phyloP scores from a whole-genome alignment of 2,888 invertebrate species.

The Unio delphinus region DNA sequence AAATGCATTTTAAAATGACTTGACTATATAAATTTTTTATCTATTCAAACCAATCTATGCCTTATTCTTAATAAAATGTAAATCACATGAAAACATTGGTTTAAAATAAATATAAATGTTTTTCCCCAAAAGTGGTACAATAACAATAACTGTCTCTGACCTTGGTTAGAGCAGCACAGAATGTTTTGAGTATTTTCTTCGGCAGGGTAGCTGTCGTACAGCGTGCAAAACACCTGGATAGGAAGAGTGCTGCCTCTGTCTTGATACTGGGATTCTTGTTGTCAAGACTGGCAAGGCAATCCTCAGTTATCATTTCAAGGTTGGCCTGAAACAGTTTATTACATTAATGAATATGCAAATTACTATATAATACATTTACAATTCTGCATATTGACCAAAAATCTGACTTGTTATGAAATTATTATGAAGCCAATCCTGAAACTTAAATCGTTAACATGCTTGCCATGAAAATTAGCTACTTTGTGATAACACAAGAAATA shows the following conservation, averaged over 20 bases:
- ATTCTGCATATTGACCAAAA: background rate
- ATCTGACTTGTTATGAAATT: background rate
- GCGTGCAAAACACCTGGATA: slow-evolving; percentile 86
- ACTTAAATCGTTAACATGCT: no score
- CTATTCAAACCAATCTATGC: no score
- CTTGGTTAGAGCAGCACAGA: slow-evolving; percentile 84
- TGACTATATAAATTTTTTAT: no score
- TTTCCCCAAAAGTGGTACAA: no score
- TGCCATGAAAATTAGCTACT: no score
- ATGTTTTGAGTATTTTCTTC: slow-evolving; percentile 90
- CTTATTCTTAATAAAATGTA: no score
- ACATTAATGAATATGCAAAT: background rate
- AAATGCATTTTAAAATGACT: no score
- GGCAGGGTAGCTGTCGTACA: slow-evolving; percentile 84
- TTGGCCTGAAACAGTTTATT: slow-evolving; percentile 77
- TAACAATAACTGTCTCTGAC: slow-evolving; percentile 40
- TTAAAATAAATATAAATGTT: no score
- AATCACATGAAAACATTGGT: no score
- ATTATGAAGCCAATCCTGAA: no score
- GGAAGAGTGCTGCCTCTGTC: slow-evolving; percentile 79
- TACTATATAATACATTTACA: background rate
- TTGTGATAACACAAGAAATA: no score
- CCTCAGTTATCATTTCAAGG: slow-evolving; percentile 78
- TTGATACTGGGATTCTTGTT: slow-evolving; percentile 73
- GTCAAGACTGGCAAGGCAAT: slow-evolving; percentile 86